Base-by-base conservation (phyloP, 2,888 invertebrate genomes). In the Nomada flava region DNA sequence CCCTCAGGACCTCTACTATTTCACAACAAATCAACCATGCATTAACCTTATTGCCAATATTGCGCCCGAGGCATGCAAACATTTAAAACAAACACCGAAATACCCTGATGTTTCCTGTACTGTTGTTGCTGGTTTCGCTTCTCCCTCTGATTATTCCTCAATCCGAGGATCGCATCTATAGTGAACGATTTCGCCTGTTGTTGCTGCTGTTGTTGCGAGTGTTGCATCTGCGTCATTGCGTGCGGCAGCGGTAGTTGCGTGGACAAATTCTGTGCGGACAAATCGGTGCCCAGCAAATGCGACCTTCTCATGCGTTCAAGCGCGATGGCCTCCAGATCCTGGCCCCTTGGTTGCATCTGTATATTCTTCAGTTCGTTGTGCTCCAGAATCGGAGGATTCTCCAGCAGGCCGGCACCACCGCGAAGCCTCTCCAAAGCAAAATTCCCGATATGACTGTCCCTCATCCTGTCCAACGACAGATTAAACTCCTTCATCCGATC, bases 111-210 rank as follows among this genome's bases (percentile, higher is more conserved):
- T 78, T 93, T 92, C 64, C 92, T 90, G 79, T 90, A 92, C 53
- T 91, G 86, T 47, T 92, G 92, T 18, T 90, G 90, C 64, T 92
- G 92, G 13, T 77, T 86, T 15, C 91, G 90, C 72, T 93, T 93
- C 50, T 93, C 94, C 63, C 92, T 89, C 57, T 92, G 92, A 80
- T 90, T 92, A 60, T 94, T 95, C 76, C 96, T 96, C 84, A 97
- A 93, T 0, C 98, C 98, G 89, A 98, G 95, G 90, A 98, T 98
- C 83, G 98, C 97, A 84, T 98, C 98, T 88, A 98, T 98, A 36
- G 98, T 98, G 90, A 98, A 98, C 9, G 97, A 97, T 91, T 97
- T 97, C 59, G 96, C 96, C 76, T 93, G 93, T 65, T 92, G 92
- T 79, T 93, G 92, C 57, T 92, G 92, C 64, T 91, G 90, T 68